Base-by-base conservation (phyloP, 2,888 invertebrate genomes). In the Macropis europaea region DNA sequence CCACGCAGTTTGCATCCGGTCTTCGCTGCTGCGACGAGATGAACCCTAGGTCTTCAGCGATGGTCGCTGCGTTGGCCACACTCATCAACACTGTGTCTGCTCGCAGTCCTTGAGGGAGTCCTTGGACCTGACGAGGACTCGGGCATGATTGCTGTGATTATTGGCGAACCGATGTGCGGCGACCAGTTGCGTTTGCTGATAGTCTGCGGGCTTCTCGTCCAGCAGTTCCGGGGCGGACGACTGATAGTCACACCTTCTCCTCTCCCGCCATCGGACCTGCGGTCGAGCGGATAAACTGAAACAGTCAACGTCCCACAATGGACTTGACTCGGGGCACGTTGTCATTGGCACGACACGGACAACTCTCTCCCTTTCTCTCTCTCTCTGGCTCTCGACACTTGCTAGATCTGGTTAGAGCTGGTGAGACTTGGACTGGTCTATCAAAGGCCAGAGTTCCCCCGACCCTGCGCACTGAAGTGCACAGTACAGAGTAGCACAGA, bases 181-280 rank as follows among this genome's bases (percentile, higher is more conserved):
- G 67, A 77, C 66, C 57, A 79, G 24, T 28, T 76, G 80, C 38
- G 48, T 54, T 38, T 72, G 72, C 34, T 57, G 73, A 34, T 56
- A 71, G 68, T 54, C 75, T 52, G 60, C 61, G 47, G 66, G 57
- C 50, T 77, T 79, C 47, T 59, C 68, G 40, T 56, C 28, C 22
- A 57, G 22, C 22, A 24, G 54, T 15, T 63, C 53, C 61, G 24
- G 36, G 19, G 50, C 64, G 64, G 76, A 76, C 87, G 88, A 68
- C 87, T 84, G 90, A 92, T 92, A 94, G 95, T 95, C 95, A 95
- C 92, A 95, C 95, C 91, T 95, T 95, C 90, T 95, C 95, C 91
- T 95, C 95, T 84, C 93, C 94, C 82, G 93, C 92, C 87, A 93
- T 89, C 85, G 92, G 93, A 90, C 91, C 93, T 90, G 92, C 94